phyloP scores from a whole-genome alignment of 2,113 vertebrate genomes.

The Esox niger region DNA sequence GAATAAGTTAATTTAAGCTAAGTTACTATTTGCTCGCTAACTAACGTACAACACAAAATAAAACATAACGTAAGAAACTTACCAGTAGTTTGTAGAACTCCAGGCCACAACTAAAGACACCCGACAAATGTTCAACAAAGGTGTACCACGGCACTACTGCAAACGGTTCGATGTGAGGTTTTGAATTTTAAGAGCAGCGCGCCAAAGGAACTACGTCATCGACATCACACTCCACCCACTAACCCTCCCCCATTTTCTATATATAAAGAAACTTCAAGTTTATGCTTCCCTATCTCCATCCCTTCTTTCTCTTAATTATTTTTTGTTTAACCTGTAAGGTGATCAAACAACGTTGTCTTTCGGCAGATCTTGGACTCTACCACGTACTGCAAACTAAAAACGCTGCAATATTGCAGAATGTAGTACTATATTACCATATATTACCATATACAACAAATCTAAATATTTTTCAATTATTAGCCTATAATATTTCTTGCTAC shows the following conservation, averaged over 20 bases:
- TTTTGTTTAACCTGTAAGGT: too few relatives aligned
- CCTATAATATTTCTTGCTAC: too few relatives aligned
- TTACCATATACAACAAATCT: too few relatives aligned
- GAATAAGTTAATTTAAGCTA: neutral
- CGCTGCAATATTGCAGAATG: neutral
- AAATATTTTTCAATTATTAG: too few relatives aligned
- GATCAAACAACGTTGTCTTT: constrained; percentile 16
- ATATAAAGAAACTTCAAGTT: too few relatives aligned
- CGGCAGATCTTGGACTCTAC: neutral
- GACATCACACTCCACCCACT: neutral
- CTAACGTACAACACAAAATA: neutral
- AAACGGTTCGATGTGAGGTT: constrained; percentile 40
- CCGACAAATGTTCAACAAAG: too few relatives aligned
- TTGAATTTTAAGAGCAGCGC: constrained; percentile 56
- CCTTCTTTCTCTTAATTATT: too few relatives aligned
- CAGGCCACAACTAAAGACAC: neutral
- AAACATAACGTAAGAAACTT: neutral
- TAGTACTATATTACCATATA: too few relatives aligned
- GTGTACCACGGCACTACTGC: neutral
- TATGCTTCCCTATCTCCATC: too few relatives aligned
- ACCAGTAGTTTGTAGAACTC: constrained; percentile 17
- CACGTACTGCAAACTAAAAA: neutral
- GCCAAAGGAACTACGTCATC: constrained; percentile 61
- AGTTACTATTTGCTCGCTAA: neutral
- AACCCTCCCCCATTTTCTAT: neutral